Base-by-base conservation (phyloP, 1,140 invertebrate genomes). In the Brachionus koreanus region DNA sequence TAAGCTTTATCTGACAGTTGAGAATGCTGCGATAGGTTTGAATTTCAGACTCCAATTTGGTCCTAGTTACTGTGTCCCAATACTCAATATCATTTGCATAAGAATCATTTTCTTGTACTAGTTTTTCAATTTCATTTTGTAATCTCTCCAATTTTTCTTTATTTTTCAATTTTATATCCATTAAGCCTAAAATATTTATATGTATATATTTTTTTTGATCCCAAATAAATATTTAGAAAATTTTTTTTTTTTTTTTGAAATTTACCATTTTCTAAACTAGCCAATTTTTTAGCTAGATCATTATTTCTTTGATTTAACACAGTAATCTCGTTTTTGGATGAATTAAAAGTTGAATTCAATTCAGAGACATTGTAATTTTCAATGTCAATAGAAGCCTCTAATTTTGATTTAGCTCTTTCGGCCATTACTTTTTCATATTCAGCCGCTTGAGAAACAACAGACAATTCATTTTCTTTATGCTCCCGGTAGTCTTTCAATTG, bases 11-110 rank as follows among this genome's bases (percentile, higher is more conserved):
- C 35, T 79, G 76, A 79, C 49, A 79, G 42, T 79, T 79, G 13
- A 79, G 35, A 19, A 79, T 79, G 13, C 76, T 79, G 23, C 76
- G 33, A 42, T 79, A 79, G 35, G 76, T 79, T 79, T 79, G 76
- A 35, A 79, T 79, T 61, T 79, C 76, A 12, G 76, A 61, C n/a
- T 79, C 76, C 16, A 79, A 35, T 65, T 79, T 79, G 5, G 76
- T 79, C 29, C 76, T 57, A 12, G 76, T 79, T 3, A 79, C 76
- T 39, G 46, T 33, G 16, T 79, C 46, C 76, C 76, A 79, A 5
- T 79, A 79, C 6, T 79, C 76, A 42, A 79, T 57, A 19, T 79
- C 76, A 42, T 35, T 61, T 9, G 61, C 61, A 65, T 61, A 79
- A 7, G 33, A 39, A 19, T 79, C 61, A 65, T 79, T 79, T 61